phyloP scores from a whole-genome alignment of 2,888 invertebrate genomes.

The Conchocele bisecta region DNA sequence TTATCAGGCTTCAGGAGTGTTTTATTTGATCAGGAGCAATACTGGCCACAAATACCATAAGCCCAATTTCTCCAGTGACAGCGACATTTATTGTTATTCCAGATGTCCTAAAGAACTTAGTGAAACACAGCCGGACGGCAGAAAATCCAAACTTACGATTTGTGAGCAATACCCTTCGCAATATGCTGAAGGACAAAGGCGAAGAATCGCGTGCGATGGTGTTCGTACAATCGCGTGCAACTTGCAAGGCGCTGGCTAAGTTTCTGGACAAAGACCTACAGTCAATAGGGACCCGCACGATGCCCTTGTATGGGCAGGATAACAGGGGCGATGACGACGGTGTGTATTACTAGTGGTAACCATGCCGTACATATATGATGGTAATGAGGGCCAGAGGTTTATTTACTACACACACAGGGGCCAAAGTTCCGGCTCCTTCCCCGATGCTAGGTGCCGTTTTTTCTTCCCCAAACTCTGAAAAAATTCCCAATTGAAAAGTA shows the following conservation, averaged over 20 bases:
- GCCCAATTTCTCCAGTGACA: too few species aligned
- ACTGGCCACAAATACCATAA: too few species aligned
- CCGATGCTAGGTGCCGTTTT: too few species aligned
- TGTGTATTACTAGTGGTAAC: too few species aligned
- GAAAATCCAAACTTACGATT: conserved; percentile 27
- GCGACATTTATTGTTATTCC: too few species aligned
- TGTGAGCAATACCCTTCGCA: neutral
- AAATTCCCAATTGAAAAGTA: neutral
- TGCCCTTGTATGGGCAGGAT: conserved; percentile 16
- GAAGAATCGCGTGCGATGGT: conserved; percentile 31
- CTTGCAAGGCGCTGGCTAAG: conserved; percentile 19
- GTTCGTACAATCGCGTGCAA: conserved; percentile 24
- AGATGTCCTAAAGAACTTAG: neutral
- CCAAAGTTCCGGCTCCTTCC: too few species aligned
- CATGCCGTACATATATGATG: too few species aligned
- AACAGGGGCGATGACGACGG: conserved; percentile 17
- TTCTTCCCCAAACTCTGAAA: too few species aligned
- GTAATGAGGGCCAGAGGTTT: too few species aligned
- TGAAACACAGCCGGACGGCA: neutral
- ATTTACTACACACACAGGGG: too few species aligned
- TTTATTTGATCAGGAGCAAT: too few species aligned
- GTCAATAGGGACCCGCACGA: neutral
- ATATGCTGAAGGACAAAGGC: conserved; percentile 7
- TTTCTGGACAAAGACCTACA: conserved; percentile 8
- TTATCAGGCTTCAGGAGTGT: too few species aligned